phyloP scores from a whole-genome alignment of 2,113 vertebrate species.

The Euleptes europaea region DNA sequence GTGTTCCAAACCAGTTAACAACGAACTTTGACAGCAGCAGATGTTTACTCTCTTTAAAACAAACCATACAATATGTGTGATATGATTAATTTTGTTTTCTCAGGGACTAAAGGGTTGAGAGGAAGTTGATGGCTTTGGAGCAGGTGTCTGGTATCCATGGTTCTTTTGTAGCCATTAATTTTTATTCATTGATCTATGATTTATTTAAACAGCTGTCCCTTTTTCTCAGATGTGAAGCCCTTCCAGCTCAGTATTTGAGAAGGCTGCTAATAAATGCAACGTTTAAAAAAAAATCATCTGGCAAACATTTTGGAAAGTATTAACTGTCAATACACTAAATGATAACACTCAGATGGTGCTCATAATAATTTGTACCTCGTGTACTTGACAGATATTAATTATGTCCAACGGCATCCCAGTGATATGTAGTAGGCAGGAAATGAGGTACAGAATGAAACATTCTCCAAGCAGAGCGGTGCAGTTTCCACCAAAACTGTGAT shows the following conservation, averaged over 20 bases:
- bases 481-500: background rate
- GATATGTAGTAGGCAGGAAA: background rate
- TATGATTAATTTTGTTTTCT: background rate
- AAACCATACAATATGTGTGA: background rate
- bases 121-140: background rate
- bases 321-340: background rate
- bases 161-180: slow-evolving; percentile 31
- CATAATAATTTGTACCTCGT: background rate
- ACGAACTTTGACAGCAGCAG: no score
- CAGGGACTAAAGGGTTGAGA: background rate
- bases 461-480: background rate
- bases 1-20: no score
- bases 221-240: background rate
- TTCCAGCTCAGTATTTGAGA: background rate
- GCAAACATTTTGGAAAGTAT: slow-evolving; percentile 1
- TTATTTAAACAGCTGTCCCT: slow-evolving; percentile 33
- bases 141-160: slow-evolving; percentile 34
- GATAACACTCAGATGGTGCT: background rate
- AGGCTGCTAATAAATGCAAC: background rate
- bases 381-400: background rate
- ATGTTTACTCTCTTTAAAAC: slow-evolving; percentile 1
- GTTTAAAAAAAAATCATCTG: background rate
- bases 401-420: background rate
- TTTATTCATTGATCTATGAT: slow-evolving; percentile 43
- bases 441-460: background rate